Evolutionary conservation across 2,888 invertebrate species (phyloP).

Genomic region (Drosophila ezoana): DNA sequence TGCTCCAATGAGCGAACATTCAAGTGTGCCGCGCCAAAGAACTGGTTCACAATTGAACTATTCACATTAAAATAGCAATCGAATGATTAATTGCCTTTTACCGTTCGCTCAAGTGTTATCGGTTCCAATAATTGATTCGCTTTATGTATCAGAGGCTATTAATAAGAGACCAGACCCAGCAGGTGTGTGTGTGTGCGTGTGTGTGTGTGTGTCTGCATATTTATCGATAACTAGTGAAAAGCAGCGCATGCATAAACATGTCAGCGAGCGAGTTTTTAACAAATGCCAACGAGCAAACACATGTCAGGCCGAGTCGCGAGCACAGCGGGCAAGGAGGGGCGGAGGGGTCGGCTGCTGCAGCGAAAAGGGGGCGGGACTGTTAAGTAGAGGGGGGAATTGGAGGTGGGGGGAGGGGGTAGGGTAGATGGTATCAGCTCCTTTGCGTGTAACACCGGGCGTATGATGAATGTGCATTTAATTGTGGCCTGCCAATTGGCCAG

Average conservation of each 20-base stretch:
- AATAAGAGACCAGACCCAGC: constrained; percentile 12
- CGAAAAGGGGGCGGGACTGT: not conserved
- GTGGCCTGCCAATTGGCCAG: constrained; percentile 38
- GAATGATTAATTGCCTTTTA: constrained; percentile 50
- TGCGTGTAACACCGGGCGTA: constrained; percentile 55
- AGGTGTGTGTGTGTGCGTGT: not conserved
- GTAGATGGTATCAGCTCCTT: constrained; percentile 34
- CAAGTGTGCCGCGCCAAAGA: constrained; percentile 8
- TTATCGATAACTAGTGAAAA: constrained; percentile 48
- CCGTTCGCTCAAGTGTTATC: constrained; percentile 41
- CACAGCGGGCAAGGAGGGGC: not conserved
- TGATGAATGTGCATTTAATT: constrained; percentile 77
- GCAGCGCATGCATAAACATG: constrained; percentile 49
- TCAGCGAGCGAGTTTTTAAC: constrained; percentile 39
- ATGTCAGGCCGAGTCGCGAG: constrained; percentile 35
- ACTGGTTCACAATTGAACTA: constrained; percentile 41
- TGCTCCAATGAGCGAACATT: constrained; percentile 8
- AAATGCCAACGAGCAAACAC: constrained; percentile 68
- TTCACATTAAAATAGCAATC: constrained; percentile 46
- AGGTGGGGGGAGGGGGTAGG: not conserved
- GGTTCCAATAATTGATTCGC: constrained; percentile 37
- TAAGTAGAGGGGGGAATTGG: not conserved
- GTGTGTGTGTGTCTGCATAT: constrained; percentile 14
- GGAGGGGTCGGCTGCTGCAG: too few relatives aligned
- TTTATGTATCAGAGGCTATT: constrained; percentile 35